Evolutionary conservation across 2,113 vertebrate species (phyloP).

Genomic region (Cryptomyrus ogoouensis): DNA sequence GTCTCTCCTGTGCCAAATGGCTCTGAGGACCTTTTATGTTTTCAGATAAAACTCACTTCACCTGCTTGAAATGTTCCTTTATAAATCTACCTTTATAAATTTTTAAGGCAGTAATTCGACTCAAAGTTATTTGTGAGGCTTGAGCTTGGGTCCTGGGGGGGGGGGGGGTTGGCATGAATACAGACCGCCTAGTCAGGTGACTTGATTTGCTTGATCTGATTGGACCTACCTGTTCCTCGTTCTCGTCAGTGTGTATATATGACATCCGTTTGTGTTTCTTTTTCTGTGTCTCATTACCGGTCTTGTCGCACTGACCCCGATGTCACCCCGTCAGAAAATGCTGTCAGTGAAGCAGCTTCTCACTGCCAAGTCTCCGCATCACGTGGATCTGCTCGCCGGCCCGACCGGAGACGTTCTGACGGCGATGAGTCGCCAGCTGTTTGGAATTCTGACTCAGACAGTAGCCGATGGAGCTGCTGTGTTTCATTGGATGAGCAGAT

Average conservation of each 20-base stretch:
- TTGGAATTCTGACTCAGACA: not conserved
- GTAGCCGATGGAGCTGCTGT: not conserved
- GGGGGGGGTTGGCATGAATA: not conserved
- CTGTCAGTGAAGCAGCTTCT: not conserved
- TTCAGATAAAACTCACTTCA: not conserved
- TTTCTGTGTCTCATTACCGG: not conserved
- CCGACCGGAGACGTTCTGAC: not conserved
- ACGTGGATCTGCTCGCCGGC: not conserved
- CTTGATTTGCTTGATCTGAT: not conserved
- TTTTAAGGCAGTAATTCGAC: not conserved
- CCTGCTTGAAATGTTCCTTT: not conserved
- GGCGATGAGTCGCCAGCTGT: not conserved
- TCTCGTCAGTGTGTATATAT: not conserved
- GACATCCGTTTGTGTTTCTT: not conserved
- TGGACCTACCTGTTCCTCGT: not conserved
- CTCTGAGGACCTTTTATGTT: not conserved
- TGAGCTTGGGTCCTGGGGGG: not conserved
- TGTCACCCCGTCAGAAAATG: not conserved
- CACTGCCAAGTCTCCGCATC: not conserved
- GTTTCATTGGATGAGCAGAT: not conserved
- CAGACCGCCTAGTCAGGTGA: not conserved
- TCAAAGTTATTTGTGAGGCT: not conserved
- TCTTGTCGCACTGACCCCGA: not conserved
- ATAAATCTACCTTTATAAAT: not conserved
- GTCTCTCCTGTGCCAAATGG: not conserved